Evolutionary conservation across 2,888 invertebrate genomes (phyloP).

Genomic region (Tridacna gigas): DNA sequence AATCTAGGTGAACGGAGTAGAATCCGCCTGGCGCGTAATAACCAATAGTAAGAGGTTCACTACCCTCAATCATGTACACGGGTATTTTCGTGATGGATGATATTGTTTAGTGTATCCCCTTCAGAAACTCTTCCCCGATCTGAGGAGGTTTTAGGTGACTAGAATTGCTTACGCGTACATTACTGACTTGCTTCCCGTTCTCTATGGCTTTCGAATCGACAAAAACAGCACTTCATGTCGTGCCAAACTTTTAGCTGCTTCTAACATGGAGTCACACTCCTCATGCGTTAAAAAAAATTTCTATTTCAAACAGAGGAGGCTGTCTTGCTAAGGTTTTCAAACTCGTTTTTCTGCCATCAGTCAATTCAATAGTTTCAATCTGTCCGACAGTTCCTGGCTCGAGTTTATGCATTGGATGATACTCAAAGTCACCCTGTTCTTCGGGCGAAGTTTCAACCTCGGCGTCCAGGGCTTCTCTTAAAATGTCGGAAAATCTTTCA

Average conservation of each 20-base stretch:
- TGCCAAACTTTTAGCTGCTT: slow-evolving; percentile 25
- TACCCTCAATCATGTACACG: slow-evolving; percentile 55
- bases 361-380: slow-evolving; percentile 18
- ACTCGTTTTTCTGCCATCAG: slow-evolving; percentile 19
- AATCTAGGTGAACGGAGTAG: slow-evolving; percentile 71
- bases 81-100: slow-evolving; percentile 52
- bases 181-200: background rate
- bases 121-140: slow-evolving; percentile 30
- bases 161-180: slow-evolving; percentile 33
- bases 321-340: slow-evolving; percentile 29
- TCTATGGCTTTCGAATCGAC: background rate
- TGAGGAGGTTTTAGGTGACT: slow-evolving; percentile 12
- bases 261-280: slow-evolving; percentile 49
- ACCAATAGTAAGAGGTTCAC: slow-evolving; percentile 65
- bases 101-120: slow-evolving; percentile 38
- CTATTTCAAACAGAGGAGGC: slow-evolving; percentile 55
- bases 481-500: background rate
- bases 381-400: slow-evolving; percentile 36
- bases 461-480: background rate
- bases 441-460: background rate
- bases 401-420: slow-evolving; percentile 31
- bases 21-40: slow-evolving; percentile 65
- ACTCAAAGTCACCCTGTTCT: slow-evolving; percentile 24
- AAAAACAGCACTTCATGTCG: slow-evolving; percentile 32
- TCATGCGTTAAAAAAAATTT: slow-evolving; percentile 37